A percentile compares a stretch with the other conserved stretches of the same genome.
These are phyloP conservation scores for Drosophila azteca DNA, from an alignment of 1,140 invertebrate genomes.

Conservation along the genomic window DNA sequence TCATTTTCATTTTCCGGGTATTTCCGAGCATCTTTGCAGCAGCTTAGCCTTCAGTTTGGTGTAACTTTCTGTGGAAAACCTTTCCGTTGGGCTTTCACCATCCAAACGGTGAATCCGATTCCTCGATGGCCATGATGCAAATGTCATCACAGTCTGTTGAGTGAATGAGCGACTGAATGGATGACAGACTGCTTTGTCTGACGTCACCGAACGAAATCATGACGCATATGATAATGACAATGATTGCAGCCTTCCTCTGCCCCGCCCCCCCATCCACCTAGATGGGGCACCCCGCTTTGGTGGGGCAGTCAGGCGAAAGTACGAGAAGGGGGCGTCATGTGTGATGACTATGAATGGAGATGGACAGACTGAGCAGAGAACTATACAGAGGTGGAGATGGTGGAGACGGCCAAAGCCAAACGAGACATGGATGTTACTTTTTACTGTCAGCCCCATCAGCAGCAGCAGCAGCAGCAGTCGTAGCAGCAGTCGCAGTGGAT, in stretches of 20 bases:
- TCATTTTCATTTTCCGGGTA: background rate
- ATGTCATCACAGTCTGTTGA: conserved; percentile 56
- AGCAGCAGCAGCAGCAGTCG: conserved; percentile 2
- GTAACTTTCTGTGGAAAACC: background rate
- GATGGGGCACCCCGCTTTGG: conserved; percentile 38
- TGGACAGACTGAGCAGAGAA: conserved; percentile 32
- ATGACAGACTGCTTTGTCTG: conserved; percentile 35
- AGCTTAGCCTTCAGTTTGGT: conserved; percentile 12
- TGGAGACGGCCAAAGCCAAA: conserved; percentile 22
- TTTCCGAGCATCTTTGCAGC: conserved; percentile 8
- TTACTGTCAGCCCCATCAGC: conserved; percentile 44
- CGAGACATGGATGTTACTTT: conserved; percentile 69
- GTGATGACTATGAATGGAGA: conserved; percentile 54
- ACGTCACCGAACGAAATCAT: conserved; percentile 66
- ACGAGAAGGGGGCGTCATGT: conserved; percentile 53
- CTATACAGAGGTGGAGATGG: background rate
- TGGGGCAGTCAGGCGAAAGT: conserved; percentile 46
- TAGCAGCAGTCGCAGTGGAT: too few species aligned
- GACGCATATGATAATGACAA: conserved; percentile 80
- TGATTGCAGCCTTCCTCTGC: conserved; percentile 48
- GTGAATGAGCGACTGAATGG: conserved; percentile 30
- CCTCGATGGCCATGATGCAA: conserved; percentile 21
- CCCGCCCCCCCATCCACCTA: background rate
- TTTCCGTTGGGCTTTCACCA: background rate
- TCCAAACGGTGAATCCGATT: background rate